phyloP scores from a whole-genome alignment of 2,888 invertebrate species.

The Cephus nigrinus region DNA sequence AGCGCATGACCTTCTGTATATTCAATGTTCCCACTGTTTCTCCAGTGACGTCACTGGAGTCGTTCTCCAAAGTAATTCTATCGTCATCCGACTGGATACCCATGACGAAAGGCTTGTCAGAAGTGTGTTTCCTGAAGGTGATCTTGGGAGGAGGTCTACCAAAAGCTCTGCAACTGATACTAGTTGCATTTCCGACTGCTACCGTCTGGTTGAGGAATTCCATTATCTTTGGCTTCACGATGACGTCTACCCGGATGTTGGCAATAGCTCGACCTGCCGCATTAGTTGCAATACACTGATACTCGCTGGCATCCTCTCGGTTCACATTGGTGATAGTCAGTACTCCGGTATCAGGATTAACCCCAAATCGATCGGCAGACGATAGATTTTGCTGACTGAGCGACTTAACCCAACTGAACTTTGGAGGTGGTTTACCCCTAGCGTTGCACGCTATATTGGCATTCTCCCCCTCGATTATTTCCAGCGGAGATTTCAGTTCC shows the following conservation, averaged over 20 bases:
- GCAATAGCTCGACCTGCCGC: slow-evolving; percentile 79
- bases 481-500: slow-evolving; percentile 71
- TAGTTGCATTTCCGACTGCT: slow-evolving; percentile 73
- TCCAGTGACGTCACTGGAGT: slow-evolving; percentile 68
- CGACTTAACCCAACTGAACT: slow-evolving; percentile 85
- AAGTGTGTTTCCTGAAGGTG: slow-evolving; percentile 82
- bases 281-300: slow-evolving; percentile 85
- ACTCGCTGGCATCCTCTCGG: slow-evolving; percentile 82
- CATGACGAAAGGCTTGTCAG: slow-evolving; percentile 72
- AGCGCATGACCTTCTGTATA: slow-evolving; percentile 74
- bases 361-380: slow-evolving; percentile 75
- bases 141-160: slow-evolving; percentile 86
- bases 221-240: slow-evolving; percentile 84
- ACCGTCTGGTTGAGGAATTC: slow-evolving; percentile 81
- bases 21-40: slow-evolving; percentile 76
- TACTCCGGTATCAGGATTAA: slow-evolving; percentile 78
- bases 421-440: slow-evolving; percentile 85
- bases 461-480: slow-evolving; percentile 84
- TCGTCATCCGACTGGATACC: slow-evolving; percentile 76
- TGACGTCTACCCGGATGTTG: slow-evolving; percentile 75
- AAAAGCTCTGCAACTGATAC: slow-evolving; percentile 80
- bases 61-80: slow-evolving; percentile 74
- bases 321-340: slow-evolving; percentile 80
- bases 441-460: slow-evolving; percentile 82
- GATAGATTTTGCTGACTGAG: slow-evolving; percentile 79